Base-by-base conservation (phyloP, 2,888 invertebrate species). In the Yponomeuta sedellus region DNA sequence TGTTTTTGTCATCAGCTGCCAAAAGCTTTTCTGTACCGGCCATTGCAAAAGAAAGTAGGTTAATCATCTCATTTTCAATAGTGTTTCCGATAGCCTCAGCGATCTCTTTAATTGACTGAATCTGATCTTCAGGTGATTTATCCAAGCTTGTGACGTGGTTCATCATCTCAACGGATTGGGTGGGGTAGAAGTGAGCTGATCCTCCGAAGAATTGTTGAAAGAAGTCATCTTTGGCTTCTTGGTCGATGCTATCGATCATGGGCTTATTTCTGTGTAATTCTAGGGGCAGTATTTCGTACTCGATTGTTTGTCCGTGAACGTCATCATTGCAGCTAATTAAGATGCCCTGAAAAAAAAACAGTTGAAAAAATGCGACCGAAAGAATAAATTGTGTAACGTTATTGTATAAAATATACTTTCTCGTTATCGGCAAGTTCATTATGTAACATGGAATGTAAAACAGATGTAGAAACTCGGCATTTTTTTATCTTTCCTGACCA, bases 61-160 rank as follows among this genome's bases (percentile, higher is more conserved):
- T 83, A 2, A 77, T 80, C 82, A 90, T 80, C 75, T 91, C 89
- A 66, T 72, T 82, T 69, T 87, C 79, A 58, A 88, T 81, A 2
- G 77, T 77, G 39, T 76, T 70, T 11, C 82, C 77, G 16, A 90
- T 87, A 66, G 83, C 77, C 57, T 79, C 78, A 0, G 88, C 85
- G 61, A 85, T 78, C 71, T 79, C 78, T 70, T 90, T 86, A 28
- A 90, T 86, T 20, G 83, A 86, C 71, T 82, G 79, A 1, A 89
- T 68, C 70, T 89, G 87, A 72, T 88, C 88, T 74, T 90, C 90
- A 0, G 78, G 71, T 1, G 83, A 73, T 74, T 85, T 86, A 16
- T 86, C 79, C 2, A 81, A 74, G 64, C 75, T 77, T 0, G 79
- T 78, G 1, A 79, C 82, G 69, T 86, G 79, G 20, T 81, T 72